Evolutionary conservation across 2,797 vertebrate genomes (phyloP), one percentile per base, ranked within the genome.

Genomic region (Malacoraja senta): DNA sequence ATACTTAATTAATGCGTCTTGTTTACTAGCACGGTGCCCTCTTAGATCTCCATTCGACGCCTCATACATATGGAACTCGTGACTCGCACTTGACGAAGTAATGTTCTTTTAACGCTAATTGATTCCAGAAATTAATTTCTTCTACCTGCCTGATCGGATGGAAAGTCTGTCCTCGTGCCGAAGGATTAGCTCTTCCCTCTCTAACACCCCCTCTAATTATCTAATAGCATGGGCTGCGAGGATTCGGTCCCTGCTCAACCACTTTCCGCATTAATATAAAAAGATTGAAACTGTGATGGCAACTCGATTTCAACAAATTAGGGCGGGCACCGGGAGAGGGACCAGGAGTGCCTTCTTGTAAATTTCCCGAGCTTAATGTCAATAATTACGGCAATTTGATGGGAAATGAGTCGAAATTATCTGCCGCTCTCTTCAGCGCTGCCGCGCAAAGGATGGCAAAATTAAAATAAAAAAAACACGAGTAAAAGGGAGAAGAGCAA

Each of bases 281-380:
- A 96, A 98, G 98, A 99, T 98, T 99, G 98, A 97, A 98, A 98
- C 98, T 99, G 98, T 98, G 98, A 98, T 97, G 98, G 97, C 96
- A 97, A 98, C 98, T 98, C 97, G 97, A 97, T 97, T 98, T 98
- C 98, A 97, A 97, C 97, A 98, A 99, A 99, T 99, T 98, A 99
- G 96, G 96, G 97, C 97, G 97, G 97, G 98, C 97, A 97, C 97
- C 96, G 96, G 96, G 98, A 98, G 97, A 98, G 96, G 97, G 96
- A 97, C 96, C 97, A 97, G 97, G 97, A 98, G 98, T 97, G 96
- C 96, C 96, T 97, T 97, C 97, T 98, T 98, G 97, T 97, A 97
- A 97, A 98, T 98, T 97, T 96, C 96, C 97, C 84, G 97, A 98
- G 98, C 99, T 98, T 97, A 98, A 98, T 98, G 97, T 97, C 97